phyloP scores from a whole-genome alignment of 30 jellyfish, hydroid and myxozoan genomes.

The Sanderia malayensis region DNA sequence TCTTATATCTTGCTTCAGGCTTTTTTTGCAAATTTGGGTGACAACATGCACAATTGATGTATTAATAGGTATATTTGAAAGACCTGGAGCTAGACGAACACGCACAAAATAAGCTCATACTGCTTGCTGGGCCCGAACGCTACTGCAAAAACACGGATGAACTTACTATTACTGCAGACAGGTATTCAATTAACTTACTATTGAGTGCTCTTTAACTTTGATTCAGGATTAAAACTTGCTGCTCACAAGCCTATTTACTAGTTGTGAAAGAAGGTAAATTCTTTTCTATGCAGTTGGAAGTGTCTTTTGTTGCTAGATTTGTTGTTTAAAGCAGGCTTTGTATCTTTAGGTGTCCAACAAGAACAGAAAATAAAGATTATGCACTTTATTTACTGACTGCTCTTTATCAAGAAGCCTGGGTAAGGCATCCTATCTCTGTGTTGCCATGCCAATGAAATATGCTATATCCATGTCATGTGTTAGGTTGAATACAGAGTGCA shows the following conservation, averaged over 20 bases:
- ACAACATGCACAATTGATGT: too few species aligned
- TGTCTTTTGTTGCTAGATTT: neutral
- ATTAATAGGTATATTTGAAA: conserved; percentile 67
- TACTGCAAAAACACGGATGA: conserved; percentile 74
- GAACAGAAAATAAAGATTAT: conserved; percentile 83
- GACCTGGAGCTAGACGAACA: conserved; percentile 91
- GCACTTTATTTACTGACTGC: conserved; percentile 83
- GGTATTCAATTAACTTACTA: conserved; percentile 40
- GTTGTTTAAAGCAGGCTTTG: neutral
- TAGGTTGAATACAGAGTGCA: too few species aligned
- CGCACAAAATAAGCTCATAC: conserved; percentile 65
- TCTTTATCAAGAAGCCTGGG: conserved; percentile 93
- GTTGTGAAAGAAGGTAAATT: neutral
- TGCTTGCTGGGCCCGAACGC: conserved; percentile 74
- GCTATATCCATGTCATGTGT: too few species aligned
- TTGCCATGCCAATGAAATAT: neutral
- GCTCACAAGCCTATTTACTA: neutral
- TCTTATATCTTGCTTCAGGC: too few species aligned
- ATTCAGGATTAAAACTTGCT: too few species aligned
- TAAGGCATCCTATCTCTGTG: neutral
- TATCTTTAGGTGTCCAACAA: conserved; percentile 94
- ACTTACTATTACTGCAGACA: conserved; percentile 58
- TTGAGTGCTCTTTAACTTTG: too few species aligned
- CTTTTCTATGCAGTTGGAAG: neutral
- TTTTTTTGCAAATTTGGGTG: too few species aligned